A percentile compares a stretch with the other conserved stretches of the same genome.
Evolutionary conservation across 2,888 invertebrate genomes (phyloP).

Genomic region (Tenthredo amoena): DNA sequence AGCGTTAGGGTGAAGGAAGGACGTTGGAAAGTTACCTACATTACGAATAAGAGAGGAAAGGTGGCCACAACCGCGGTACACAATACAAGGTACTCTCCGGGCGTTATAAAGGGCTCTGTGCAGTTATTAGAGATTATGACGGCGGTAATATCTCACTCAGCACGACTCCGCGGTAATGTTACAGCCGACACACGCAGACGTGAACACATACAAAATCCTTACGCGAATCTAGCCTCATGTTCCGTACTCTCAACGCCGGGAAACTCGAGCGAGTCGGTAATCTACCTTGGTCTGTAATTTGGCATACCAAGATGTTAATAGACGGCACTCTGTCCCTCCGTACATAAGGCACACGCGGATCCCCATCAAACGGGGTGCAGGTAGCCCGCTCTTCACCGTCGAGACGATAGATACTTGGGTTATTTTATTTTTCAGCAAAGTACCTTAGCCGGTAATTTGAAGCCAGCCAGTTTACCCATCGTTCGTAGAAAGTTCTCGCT

Average conservation of each 20-base stretch:
- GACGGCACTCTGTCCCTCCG: slow-evolving; percentile 28
- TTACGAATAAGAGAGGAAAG: slow-evolving; percentile 64
- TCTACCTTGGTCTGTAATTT: slow-evolving; percentile 47
- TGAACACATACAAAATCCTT: not conserved
- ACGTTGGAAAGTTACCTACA: slow-evolving; percentile 60
- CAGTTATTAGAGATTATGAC: slow-evolving; percentile 76
- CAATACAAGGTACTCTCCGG: slow-evolving; percentile 66
- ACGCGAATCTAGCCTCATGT: slow-evolving; percentile 47
- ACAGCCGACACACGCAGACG: slow-evolving; percentile 64
- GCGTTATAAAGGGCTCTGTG: slow-evolving; percentile 75
- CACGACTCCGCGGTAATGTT: slow-evolving; percentile 74
- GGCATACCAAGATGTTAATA: slow-evolving; percentile 52
- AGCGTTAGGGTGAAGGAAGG: slow-evolving; percentile 17
- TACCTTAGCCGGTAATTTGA: slow-evolving; percentile 1
- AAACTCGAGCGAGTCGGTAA: slow-evolving; percentile 45
- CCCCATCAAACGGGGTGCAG: slow-evolving; percentile 45
- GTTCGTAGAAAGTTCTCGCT: slow-evolving; percentile 10
- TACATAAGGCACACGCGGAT: slow-evolving; percentile 31
- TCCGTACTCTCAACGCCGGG: slow-evolving; percentile 35
- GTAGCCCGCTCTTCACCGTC: slow-evolving; percentile 23
- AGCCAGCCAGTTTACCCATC: not conserved
- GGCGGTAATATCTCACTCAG: slow-evolving; percentile 76
- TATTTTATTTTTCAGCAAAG: not conserved
- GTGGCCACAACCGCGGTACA: slow-evolving; percentile 57
- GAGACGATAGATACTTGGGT: slow-evolving; percentile 4